Evolutionary conservation across 2,797 vertebrate genomes (phyloP).

Genomic region (Gymnothorax reevesii): DNA sequence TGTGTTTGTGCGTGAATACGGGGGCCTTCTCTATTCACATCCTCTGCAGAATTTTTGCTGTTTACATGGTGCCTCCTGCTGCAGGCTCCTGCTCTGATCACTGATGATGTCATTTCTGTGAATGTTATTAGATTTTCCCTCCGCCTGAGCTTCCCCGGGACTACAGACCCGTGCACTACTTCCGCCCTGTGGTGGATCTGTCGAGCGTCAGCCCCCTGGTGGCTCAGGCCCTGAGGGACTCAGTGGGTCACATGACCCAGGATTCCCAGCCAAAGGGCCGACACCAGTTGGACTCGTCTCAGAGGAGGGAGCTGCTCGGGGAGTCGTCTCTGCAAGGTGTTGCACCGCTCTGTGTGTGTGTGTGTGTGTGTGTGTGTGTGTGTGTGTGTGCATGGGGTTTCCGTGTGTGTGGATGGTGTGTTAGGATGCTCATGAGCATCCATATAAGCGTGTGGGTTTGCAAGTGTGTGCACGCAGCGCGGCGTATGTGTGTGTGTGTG

Average conservation of each 20-base stretch:
- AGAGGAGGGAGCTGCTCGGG: conserved; percentile 79
- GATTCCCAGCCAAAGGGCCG: conserved; percentile 66
- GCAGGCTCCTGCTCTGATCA: neutral
- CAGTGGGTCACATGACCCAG: conserved; percentile 72
- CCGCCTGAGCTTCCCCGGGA: conserved; percentile 82
- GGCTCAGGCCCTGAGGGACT: conserved; percentile 70
- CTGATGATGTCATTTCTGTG: neutral
- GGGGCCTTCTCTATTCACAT: neutral
- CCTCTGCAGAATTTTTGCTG: neutral
- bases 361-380: conserved; percentile 8
- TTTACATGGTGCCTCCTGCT: neutral
- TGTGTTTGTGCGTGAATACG: neutral
- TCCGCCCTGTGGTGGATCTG: conserved; percentile 70
- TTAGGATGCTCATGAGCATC: no score
- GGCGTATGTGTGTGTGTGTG: no score
- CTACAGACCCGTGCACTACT: conserved; percentile 85
- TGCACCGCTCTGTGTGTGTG: neutral
- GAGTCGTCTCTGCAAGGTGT: conserved; percentile 81
- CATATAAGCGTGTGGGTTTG: no score
- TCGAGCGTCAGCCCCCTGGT: conserved; percentile 66
- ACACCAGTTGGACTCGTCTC: conserved; percentile 78
- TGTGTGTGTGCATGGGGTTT: no score
- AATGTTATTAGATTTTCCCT: conserved; percentile 73
- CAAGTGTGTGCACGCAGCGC: no score
- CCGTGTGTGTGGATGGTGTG: no score